Conservation (phyloP, 2,888 invertebrate genomes). For the Cistogaster globosa region DNA sequence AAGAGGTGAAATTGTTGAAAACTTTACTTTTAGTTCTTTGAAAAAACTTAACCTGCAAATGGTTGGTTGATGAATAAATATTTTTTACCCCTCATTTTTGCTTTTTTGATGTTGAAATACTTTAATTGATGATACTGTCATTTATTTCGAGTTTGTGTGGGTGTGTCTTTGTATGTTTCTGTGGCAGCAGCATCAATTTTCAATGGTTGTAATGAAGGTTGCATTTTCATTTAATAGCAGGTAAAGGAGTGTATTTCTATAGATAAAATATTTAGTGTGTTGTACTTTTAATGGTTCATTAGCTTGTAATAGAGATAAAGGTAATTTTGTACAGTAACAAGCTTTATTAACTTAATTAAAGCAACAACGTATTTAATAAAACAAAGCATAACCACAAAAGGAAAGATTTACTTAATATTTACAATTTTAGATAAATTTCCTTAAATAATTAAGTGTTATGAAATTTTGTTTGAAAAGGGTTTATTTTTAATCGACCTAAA, state of each 20-base stretch:
- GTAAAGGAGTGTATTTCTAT: background rate
- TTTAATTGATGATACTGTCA: conserved; percentile 67
- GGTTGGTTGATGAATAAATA: conserved; percentile 4
- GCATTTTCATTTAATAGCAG: no score
- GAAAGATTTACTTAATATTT: background rate
- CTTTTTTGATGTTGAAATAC: conserved; percentile 27
- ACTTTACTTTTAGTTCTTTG: background rate
- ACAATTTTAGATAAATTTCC: no score
- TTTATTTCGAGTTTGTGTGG: conserved; percentile 31
- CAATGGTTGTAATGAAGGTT: background rate
- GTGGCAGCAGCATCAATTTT: background rate
- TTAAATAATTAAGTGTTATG: no score
- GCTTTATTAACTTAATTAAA: conserved; percentile 46
- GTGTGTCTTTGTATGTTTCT: conserved; percentile 16
- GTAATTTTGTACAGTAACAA: conserved; percentile 49
- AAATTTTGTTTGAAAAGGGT: no score
- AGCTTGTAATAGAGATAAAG: conserved; percentile 44
- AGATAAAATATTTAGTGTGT: conserved; percentile 2
- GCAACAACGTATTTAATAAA: background rate
- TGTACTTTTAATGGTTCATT: conserved; percentile 57
- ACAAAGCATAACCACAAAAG: background rate
- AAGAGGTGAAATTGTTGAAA: background rate
- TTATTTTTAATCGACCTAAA: no score
- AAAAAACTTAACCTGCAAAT: background rate
- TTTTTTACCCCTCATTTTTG: background rate